These are phyloP conservation scores for Channa maculata DNA, from an alignment of 2,113 vertebrate species.

Conservation along the genomic window DNA sequence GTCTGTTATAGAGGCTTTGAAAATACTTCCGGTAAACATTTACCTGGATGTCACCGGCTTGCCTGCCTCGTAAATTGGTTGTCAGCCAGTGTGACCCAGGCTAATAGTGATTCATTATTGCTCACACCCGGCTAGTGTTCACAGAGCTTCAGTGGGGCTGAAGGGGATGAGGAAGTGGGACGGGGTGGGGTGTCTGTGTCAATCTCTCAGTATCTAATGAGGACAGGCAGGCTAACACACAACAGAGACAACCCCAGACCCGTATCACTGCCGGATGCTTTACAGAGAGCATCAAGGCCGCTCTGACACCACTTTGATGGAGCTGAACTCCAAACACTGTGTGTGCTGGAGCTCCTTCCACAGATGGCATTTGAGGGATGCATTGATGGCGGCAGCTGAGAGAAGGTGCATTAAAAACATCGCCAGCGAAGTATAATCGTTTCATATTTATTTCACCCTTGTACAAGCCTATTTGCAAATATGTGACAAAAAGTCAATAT, in stretches of 20 bases:
- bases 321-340: not conserved
- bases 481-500: conserved; percentile 52
- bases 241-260: conserved; percentile 41
- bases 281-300: conserved; percentile 16
- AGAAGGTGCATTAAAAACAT: conserved; percentile 18
- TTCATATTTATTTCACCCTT: conserved; percentile 37
- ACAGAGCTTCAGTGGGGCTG: conserved; percentile 35
- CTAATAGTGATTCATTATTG: conserved; percentile 77
- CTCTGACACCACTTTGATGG: not conserved
- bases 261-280: conserved; percentile 41
- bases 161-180: not conserved
- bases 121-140: conserved; percentile 39
- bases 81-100: conserved; percentile 65
- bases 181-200: conserved; percentile 17
- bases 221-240: conserved; percentile 64
- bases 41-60: conserved; percentile 46
- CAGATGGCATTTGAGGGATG: not conserved
- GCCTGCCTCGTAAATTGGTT: conserved; percentile 58
- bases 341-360: not conserved
- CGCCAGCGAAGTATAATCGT: conserved; percentile 10
- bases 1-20: conserved; percentile 1
- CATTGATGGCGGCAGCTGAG: conserved; percentile 10
- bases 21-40: conserved; percentile 27
- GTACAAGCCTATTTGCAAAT: conserved; percentile 48
- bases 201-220: conserved; percentile 68